Evolutionary conservation across 2,797 vertebrate genomes (phyloP).

Genomic region (Sorex maritimensis): DNA sequence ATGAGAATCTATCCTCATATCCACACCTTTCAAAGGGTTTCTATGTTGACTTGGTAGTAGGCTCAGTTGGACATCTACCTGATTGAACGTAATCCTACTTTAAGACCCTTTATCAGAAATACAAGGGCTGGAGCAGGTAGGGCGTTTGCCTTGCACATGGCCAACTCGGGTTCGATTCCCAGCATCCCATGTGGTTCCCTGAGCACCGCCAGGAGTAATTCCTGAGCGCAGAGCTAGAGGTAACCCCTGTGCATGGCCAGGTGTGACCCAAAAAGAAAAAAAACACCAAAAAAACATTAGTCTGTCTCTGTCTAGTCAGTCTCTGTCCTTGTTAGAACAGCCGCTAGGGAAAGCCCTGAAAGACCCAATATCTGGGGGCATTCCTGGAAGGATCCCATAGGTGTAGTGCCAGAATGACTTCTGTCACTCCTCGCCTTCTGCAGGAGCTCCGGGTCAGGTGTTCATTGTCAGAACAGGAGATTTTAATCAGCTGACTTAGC

Average conservation of each 20-base stretch:
- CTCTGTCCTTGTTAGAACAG: not conserved
- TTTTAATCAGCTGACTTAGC: constrained; percentile 68
- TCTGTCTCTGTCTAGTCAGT: not conserved
- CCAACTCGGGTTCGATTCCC: no score
- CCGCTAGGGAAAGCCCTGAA: not conserved
- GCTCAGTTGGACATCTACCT: not conserved
- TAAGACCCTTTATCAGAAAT: not conserved
- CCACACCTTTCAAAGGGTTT: not conserved
- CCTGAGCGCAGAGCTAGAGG: no score
- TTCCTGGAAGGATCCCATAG: constrained; percentile 18
- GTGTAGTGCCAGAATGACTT: not conserved
- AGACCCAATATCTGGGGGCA: not conserved
- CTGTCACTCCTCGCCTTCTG: not conserved
- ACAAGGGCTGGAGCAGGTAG: no score
- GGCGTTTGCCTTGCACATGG: no score
- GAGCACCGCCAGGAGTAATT: no score
- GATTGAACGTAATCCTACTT: not conserved
- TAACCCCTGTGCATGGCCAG: no score
- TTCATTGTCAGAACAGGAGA: not conserved
- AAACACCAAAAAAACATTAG: not conserved
- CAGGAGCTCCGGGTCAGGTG: constrained; percentile 23
- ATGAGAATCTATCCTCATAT: not conserved
- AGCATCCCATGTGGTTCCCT: no score
- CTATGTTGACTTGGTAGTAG: not conserved
- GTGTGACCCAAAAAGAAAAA: no score